Percentiles rank a stretch among this genome's conserved stretches.
phyloP scores from a whole-genome alignment of 2,797 vertebrate species.

The Catharus ustulatus region DNA sequence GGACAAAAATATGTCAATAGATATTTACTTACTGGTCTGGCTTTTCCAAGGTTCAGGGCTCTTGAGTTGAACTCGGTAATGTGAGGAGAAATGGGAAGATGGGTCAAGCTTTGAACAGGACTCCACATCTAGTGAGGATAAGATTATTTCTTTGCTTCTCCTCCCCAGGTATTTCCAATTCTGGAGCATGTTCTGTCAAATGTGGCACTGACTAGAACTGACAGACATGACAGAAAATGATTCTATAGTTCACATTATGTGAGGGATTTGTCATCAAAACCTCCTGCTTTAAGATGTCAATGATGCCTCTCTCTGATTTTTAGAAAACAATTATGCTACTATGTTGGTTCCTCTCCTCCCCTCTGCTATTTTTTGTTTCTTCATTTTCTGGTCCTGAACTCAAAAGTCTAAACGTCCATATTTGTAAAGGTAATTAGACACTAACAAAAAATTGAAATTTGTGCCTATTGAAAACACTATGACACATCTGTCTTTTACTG shows the following conservation, averaged over 20 bases:
- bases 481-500: not conserved
- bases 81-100: not conserved
- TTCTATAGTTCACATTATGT: not conserved
- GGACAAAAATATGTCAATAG: not conserved
- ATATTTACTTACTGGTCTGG: not conserved
- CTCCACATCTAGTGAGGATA: not conserved
- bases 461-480: not conserved
- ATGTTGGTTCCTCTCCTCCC: not conserved
- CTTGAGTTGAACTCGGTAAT: accelerated
- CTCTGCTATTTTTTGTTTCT: not conserved
- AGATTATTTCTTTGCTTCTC: not conserved
- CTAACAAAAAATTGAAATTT: not conserved
- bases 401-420: not conserved
- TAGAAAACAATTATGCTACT: not conserved
- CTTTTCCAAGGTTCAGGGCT: not conserved
- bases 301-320: not conserved
- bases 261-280: not conserved
- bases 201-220: not conserved
- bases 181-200: not conserved
- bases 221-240: not conserved
- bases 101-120: not conserved
- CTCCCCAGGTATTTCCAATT: not conserved
- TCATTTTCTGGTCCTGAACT: not conserved
- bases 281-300: not conserved
- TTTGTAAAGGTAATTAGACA: not conserved